These are phyloP conservation scores for Ips typographus DNA, from an alignment of 1,140 invertebrate genomes.

Conservation along the genomic window DNA sequence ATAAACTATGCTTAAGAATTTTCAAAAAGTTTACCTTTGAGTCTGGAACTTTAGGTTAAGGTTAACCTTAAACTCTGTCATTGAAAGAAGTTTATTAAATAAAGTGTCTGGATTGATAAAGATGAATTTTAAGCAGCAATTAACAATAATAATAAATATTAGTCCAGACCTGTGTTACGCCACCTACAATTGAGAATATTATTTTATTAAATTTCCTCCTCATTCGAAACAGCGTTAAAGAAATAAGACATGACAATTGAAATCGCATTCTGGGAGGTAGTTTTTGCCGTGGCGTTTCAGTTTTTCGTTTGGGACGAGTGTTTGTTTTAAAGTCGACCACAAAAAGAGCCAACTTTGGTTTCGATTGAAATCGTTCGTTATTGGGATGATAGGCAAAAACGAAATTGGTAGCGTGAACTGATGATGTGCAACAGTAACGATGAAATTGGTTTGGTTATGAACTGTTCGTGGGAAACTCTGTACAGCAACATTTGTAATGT, in stretches of 20 bases:
- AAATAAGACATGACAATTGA: not conserved
- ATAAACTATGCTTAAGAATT: too few species aligned
- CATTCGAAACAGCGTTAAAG: not conserved
- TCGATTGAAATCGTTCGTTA: conserved; percentile 24
- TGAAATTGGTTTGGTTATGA: conserved; percentile 23
- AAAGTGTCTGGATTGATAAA: too few species aligned
- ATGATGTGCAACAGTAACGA: conserved; percentile 17
- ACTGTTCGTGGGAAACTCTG: conserved; percentile 13
- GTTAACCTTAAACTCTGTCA: too few species aligned
- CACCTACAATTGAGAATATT: not conserved
- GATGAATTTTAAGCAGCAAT: too few species aligned
- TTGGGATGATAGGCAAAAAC: conserved; percentile 14
- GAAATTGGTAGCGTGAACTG: not conserved
- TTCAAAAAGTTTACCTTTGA: too few species aligned
- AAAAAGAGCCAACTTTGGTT: conserved; percentile 19
- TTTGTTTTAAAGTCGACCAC: conserved; percentile 14
- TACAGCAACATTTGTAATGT: not conserved
- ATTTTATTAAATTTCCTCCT: not conserved
- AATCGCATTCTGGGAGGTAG: conserved; percentile 20
- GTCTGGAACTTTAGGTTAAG: too few species aligned
- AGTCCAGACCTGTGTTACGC: not conserved
- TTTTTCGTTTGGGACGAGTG: conserved; percentile 20
- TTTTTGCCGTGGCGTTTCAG: conserved; percentile 10
- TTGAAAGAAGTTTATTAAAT: too few species aligned
- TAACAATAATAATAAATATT: not conserved